phyloP scores from a whole-genome alignment of 37 sponge, comb jelly and placozoan species.

The Amphimedon queenslandica region DNA sequence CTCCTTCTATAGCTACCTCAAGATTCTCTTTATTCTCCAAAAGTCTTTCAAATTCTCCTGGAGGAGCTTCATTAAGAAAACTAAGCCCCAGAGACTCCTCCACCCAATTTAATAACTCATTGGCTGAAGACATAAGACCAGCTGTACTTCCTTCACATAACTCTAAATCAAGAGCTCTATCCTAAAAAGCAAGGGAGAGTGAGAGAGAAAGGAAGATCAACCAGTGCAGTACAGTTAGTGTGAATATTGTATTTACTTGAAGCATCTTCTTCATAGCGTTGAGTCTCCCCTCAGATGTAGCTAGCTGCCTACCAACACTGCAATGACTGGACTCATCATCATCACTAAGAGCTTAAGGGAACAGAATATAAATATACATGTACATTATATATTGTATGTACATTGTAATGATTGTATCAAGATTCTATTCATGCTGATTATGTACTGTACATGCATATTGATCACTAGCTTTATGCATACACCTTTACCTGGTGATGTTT shows the following conservation, averaged over 20 bases:
- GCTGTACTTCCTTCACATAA: background rate
- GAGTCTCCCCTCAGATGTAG: background rate
- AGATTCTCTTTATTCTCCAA: background rate
- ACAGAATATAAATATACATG: background rate
- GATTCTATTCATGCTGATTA: background rate
- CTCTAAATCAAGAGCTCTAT: background rate
- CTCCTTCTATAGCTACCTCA: conserved; percentile 9
- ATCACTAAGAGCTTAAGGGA: background rate
- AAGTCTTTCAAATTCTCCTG: conserved; percentile 14
- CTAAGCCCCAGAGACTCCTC: conserved; percentile 9
- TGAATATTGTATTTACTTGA: background rate
- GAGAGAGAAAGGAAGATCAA: background rate
- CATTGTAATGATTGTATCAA: background rate
- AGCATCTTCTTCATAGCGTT: background rate
- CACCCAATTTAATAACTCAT: conserved; percentile 29
- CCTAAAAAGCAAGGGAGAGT: background rate
- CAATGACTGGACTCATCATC: background rate
- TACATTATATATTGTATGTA: background rate
- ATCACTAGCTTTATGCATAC: background rate
- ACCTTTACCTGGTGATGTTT: conserved; percentile 1
- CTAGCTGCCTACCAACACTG: background rate
- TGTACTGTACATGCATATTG: background rate
- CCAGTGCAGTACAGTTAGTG: background rate
- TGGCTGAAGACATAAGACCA: background rate
- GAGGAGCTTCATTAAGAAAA: conserved; percentile 9